Evolutionary conservation across 2,888 invertebrate genomes (phyloP).

Genomic region (Leptura quadrifasciata): DNA sequence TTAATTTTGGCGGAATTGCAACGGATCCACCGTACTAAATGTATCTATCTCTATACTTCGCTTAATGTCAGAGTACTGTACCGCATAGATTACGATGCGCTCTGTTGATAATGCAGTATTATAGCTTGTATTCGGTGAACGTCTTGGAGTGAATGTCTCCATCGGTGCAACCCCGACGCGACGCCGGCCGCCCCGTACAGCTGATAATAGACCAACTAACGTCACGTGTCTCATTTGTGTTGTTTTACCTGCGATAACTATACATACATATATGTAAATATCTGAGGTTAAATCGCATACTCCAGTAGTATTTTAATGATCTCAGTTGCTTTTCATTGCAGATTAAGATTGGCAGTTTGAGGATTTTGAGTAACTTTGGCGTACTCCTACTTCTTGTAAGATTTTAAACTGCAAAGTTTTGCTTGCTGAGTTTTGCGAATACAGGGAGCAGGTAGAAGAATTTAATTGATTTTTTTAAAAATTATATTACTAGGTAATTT

Average conservation of each 20-base stretch:
- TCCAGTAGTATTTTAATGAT: not conserved
- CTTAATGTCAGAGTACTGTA: conserved; percentile 16
- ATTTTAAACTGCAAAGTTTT: no score
- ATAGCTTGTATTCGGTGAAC: conserved; percentile 11
- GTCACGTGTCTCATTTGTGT: conserved; percentile 7
- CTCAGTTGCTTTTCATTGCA: no score
- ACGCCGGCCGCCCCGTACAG: conserved; percentile 12
- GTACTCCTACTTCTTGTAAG: no score
- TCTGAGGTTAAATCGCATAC: not conserved
- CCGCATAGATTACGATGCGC: conserved; percentile 24
- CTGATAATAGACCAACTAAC: conserved; percentile 10
- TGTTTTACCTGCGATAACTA: conserved; percentile 17
- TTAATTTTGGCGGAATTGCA: conserved; percentile 30
- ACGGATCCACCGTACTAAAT: conserved; percentile 8
- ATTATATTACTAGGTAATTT: no score
- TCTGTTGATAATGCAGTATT: conserved; percentile 26
- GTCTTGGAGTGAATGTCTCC: conserved; percentile 31
- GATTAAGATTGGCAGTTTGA: no score
- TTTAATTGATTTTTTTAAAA: no score
- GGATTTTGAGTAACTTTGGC: no score
- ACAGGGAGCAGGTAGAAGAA: no score
- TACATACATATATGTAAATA: not conserved
- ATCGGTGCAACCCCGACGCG: not conserved
- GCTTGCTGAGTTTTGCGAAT: no score
- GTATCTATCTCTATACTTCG: conserved; percentile 24